A percentile compares a stretch with the other conserved stretches of the same genome.
phyloP scores from a whole-genome alignment of 2,113 vertebrate genomes.

The Onychostruthus taczanowskii region DNA sequence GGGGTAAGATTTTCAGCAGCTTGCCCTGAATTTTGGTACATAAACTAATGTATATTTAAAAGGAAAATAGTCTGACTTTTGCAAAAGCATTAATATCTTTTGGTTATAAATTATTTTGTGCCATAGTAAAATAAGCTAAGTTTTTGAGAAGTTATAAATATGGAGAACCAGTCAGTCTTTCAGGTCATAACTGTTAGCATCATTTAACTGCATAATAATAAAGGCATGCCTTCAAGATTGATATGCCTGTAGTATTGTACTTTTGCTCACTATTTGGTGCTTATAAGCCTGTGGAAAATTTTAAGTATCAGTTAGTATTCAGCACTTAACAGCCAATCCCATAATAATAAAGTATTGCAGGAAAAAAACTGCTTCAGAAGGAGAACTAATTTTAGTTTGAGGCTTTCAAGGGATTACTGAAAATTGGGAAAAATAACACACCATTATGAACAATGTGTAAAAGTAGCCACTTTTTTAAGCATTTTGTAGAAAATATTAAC shows the following conservation, averaged over 20 bases:
- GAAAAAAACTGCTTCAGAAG: neutral
- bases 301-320: neutral
- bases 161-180: neutral
- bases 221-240: neutral
- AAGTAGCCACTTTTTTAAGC: conserved; percentile 11
- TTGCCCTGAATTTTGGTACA: conserved; percentile 35
- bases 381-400: neutral
- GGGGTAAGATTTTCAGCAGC: conserved; percentile 12
- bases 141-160: conserved; percentile 19
- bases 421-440: conserved; percentile 1
- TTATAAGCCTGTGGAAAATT: neutral
- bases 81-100: neutral
- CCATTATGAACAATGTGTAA: neutral
- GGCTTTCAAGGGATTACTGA: conserved; percentile 27
- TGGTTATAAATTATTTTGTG: conserved; percentile 17
- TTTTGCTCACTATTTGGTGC: neutral
- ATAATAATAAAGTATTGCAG: neutral
- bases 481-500: conserved; percentile 15
- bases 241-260: neutral
- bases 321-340: neutral
- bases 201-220: neutral
- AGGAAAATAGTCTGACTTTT: conserved; percentile 11
- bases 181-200: neutral
- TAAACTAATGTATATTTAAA: neutral
- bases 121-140: conserved; percentile 4